A percentile compares a stretch with the other conserved stretches of the same genome.
These are phyloP conservation scores for Saxicola maurus DNA, from an alignment of 2,797 vertebrate species.

Conservation along the genomic window DNA sequence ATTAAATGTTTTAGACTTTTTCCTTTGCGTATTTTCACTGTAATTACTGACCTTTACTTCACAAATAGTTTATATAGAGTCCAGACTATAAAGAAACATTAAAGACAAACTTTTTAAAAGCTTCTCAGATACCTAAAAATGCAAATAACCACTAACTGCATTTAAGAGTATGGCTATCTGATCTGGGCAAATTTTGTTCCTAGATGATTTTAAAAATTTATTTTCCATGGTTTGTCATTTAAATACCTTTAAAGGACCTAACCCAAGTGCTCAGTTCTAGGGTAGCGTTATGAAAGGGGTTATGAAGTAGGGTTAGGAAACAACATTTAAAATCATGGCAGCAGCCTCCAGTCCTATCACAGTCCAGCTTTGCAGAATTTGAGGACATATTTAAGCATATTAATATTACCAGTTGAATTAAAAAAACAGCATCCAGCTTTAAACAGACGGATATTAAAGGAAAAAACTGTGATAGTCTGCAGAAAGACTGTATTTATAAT, in stretches of 20 bases:
- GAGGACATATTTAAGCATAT: not conserved
- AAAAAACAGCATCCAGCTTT: not conserved
- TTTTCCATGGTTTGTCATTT: not conserved
- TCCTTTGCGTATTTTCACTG: constrained; percentile 9
- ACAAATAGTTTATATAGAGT: not conserved
- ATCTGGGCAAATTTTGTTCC: not conserved
- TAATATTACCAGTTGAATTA: not conserved
- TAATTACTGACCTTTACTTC: constrained; percentile 19
- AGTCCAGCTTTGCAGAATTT: not conserved
- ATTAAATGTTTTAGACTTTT: not conserved
- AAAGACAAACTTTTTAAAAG: not conserved
- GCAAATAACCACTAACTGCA: not conserved
- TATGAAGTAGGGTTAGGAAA: not conserved
- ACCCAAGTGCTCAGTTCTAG: not conserved
- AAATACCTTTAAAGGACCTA: not conserved
- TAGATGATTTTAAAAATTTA: not conserved
- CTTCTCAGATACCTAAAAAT: not conserved
- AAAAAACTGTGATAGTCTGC: not conserved
- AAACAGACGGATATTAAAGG: constrained; percentile 1
- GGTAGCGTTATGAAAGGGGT: not conserved
- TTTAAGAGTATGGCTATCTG: not conserved
- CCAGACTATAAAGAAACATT: constrained; percentile 8
- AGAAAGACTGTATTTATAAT: not conserved
- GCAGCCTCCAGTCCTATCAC: not conserved
- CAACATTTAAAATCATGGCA: not conserved